Conservation (phyloP, 2,113 vertebrate genomes). For the Coptodon bakossiorum region DNA sequence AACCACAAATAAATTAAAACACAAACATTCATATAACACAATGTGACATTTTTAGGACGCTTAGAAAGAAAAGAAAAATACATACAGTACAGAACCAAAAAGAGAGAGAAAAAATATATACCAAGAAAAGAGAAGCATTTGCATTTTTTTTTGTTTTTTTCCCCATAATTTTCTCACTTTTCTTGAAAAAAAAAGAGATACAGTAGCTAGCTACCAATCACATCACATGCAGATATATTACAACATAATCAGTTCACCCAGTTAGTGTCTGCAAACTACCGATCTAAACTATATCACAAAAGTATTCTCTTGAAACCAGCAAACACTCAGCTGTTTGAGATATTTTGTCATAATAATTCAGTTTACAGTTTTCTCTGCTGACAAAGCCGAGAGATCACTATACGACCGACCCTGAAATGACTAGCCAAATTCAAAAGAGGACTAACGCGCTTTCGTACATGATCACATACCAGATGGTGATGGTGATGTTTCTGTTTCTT, state of each 20-base stretch:
- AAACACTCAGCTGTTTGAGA: slow-evolving; percentile 71
- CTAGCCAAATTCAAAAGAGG: slow-evolving; percentile 55
- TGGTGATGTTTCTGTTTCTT: neutral
- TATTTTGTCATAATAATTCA: slow-evolving; percentile 66
- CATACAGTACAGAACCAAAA: slow-evolving; percentile 55
- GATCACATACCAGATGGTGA: slow-evolving; percentile 67
- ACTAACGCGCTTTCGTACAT: slow-evolving; percentile 49
- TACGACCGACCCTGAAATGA: slow-evolving; percentile 62
- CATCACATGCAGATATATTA: slow-evolving; percentile 71
- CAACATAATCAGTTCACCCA: slow-evolving; percentile 76
- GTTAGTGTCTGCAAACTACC: slow-evolving; percentile 79
- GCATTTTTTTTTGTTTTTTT: slow-evolving; percentile 40
- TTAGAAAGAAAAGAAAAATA: slow-evolving; percentile 57
- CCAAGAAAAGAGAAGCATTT: slow-evolving; percentile 62
- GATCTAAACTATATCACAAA: slow-evolving; percentile 79
- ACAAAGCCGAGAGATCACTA: slow-evolving; percentile 59
- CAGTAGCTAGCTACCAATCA: slow-evolving; percentile 75
- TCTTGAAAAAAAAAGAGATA: slow-evolving; percentile 63
- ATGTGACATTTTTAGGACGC: slow-evolving; percentile 64
- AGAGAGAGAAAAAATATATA: slow-evolving; percentile 4
- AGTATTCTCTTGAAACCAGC: slow-evolving; percentile 70
- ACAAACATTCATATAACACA: slow-evolving; percentile 73
- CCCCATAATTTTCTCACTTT: slow-evolving; percentile 55
- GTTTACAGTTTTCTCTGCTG: slow-evolving; percentile 65
- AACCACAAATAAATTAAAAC: slow-evolving; percentile 79